phyloP scores from a whole-genome alignment of 2,113 vertebrate genomes.

The Melanerpes aurifrons region DNA sequence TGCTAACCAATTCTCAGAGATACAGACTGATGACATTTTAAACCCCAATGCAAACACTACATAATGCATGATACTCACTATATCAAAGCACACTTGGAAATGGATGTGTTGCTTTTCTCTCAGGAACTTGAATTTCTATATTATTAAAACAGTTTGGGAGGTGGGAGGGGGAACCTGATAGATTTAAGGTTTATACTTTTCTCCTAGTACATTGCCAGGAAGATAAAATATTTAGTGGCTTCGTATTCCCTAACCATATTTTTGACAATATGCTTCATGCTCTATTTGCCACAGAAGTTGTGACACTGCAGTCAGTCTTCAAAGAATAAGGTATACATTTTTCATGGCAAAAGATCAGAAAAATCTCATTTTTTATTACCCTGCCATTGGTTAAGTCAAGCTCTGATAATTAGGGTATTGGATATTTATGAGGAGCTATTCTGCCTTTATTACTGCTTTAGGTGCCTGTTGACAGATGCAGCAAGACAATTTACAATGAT shows the following conservation, averaged over 20 bases:
- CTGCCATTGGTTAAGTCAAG: constrained; percentile 75
- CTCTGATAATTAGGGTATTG: constrained; percentile 78
- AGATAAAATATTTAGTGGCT: constrained; percentile 74
- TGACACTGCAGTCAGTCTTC: constrained; percentile 61
- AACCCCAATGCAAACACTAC: constrained; percentile 15
- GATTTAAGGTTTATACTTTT: constrained; percentile 69
- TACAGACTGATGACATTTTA: constrained; percentile 18
- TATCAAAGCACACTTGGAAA: constrained; percentile 51
- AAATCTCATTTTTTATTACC: constrained; percentile 70
- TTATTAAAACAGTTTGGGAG: constrained; percentile 72
- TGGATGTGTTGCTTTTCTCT: constrained; percentile 37
- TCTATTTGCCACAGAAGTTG: constrained; percentile 68
- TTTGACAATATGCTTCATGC: constrained; percentile 72
- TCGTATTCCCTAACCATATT: constrained; percentile 67
- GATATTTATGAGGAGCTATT: constrained; percentile 79
- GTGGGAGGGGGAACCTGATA: constrained; percentile 61
- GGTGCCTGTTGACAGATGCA: constrained; percentile 74
- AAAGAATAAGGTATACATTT: constrained; percentile 63
- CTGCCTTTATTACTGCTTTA: constrained; percentile 78
- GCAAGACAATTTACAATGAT: constrained; percentile 72
- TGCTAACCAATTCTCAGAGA: constrained; percentile 28
- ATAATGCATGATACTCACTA: constrained; percentile 31
- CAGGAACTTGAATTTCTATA: constrained; percentile 61
- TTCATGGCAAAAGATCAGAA: constrained; percentile 70
- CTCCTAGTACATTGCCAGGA: constrained; percentile 46